These are phyloP conservation scores for Carassius carassius DNA, from an alignment of 2,113 vertebrate genomes.

Conservation along the genomic window DNA sequence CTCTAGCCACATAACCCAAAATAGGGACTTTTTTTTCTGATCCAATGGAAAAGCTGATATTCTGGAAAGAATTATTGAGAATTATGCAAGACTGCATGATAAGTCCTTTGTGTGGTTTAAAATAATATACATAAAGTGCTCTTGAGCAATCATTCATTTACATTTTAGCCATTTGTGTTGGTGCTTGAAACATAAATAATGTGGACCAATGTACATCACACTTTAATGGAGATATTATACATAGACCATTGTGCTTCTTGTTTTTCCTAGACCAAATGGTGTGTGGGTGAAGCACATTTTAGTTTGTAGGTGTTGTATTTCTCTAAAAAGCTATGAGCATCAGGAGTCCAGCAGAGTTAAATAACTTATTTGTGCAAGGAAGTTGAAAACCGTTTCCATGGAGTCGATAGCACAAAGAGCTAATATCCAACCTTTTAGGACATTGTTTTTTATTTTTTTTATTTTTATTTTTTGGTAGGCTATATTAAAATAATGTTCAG, in stretches of 20 bases:
- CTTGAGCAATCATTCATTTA: background rate
- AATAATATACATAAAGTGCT: background rate
- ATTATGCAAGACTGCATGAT: background rate
- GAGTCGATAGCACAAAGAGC: conserved; percentile 5
- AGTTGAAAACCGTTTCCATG: conserved; percentile 39
- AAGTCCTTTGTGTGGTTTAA: background rate
- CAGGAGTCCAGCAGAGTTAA: conserved; percentile 46
- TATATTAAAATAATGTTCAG: background rate
- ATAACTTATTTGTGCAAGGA: conserved; percentile 35
- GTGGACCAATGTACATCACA: background rate
- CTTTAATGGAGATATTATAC: conserved; percentile 40
- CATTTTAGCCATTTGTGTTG: background rate
- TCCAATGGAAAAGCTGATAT: background rate
- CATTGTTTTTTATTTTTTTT: background rate
- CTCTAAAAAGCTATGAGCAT: conserved; percentile 44
- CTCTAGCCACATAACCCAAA: conserved; percentile 49
- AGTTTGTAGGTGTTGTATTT: conserved; percentile 54
- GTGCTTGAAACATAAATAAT: conserved; percentile 25
- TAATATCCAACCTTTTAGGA: background rate
- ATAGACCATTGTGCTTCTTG: conserved; percentile 43
- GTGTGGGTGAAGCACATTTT: conserved; percentile 58
- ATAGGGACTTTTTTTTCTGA: background rate
- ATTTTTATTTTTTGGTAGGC: background rate
- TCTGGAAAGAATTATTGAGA: too few species aligned
- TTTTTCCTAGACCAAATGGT: conserved; percentile 49